Conservation (phyloP, 1,140 invertebrate species). For the Hormaphis cornu region DNA sequence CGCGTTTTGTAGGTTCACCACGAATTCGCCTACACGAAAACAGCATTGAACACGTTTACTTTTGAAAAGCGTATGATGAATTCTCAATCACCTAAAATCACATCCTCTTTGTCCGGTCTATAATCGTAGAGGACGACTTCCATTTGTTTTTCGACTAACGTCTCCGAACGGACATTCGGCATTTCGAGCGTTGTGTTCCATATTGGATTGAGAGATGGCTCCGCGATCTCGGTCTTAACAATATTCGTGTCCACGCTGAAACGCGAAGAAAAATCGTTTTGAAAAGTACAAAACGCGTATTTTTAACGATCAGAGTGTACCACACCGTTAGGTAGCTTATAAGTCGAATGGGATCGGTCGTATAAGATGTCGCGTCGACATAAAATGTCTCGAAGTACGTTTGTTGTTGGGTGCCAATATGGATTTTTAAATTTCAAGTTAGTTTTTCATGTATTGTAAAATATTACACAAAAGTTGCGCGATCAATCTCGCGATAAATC, state of each 20-base stretch:
- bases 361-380: too few relatives aligned
- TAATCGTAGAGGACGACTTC: conserved; percentile 84
- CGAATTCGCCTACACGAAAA: conserved; percentile 52
- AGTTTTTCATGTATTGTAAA: too few relatives aligned
- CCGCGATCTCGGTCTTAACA: conserved; percentile 69
- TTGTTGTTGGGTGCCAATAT: too few relatives aligned
- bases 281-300: background rate
- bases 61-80: background rate
- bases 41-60: background rate
- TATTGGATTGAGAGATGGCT: conserved; percentile 71
- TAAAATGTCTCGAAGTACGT: too few relatives aligned
- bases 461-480: too few relatives aligned
- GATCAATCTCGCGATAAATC: too few relatives aligned
- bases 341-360: too few relatives aligned
- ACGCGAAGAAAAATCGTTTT: conserved; percentile 19
- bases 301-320: background rate
- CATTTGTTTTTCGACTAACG: conserved; percentile 64
- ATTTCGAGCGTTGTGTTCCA: conserved; percentile 85
- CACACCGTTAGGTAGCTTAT: background rate
- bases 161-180: conserved; percentile 62
- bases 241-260: conserved; percentile 59
- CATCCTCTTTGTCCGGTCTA: conserved; percentile 65
- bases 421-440: too few relatives aligned
- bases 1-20: conserved; percentile 67
- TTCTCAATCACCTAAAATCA: conserved; percentile 57